A percentile compares a stretch with the other conserved stretches of the same genome.
phyloP scores from a whole-genome alignment of 2,888 invertebrate genomes.

The Sarcophaga caerulescens region DNA sequence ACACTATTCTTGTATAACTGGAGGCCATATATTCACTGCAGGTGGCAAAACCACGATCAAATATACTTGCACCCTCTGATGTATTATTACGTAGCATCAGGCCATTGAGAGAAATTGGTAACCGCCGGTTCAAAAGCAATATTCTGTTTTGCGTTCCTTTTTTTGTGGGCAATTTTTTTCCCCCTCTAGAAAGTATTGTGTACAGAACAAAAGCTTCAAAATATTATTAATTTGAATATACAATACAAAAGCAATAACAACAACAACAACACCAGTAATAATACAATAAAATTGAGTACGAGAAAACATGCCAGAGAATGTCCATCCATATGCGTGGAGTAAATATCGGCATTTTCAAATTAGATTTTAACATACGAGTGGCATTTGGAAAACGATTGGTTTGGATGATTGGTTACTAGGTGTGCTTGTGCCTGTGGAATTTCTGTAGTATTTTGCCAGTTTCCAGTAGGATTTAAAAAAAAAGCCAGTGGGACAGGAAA shows the following conservation, averaged over 20 bases:
- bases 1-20: conserved; percentile 11
- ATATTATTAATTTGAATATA: too few relatives aligned
- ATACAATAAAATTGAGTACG: too few relatives aligned
- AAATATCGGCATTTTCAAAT: conserved; percentile 29
- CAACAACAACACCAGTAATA: too few relatives aligned
- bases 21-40: conserved; percentile 26
- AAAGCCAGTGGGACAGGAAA: not conserved
- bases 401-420: too few relatives aligned
- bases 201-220: conserved; percentile 5
- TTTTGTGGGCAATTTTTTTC: not conserved
- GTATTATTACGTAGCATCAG: not conserved
- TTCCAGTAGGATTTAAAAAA: conserved; percentile 10
- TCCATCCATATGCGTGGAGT: not conserved
- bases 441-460: not conserved
- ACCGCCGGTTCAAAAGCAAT: not conserved
- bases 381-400: not conserved
- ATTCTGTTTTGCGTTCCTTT: not conserved
- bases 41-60: conserved; percentile 39
- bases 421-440: not conserved
- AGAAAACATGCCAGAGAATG: too few relatives aligned
- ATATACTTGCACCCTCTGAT: conserved; percentile 16
- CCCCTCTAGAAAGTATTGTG: not conserved
- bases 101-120: conserved; percentile 10
- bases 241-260: too few relatives aligned
- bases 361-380: conserved; percentile 22